Percentiles rank a stretch among this genome's conserved stretches.
Evolutionary conservation across 2,888 invertebrate species (phyloP).

Genomic region (Chouioia cunea): DNA sequence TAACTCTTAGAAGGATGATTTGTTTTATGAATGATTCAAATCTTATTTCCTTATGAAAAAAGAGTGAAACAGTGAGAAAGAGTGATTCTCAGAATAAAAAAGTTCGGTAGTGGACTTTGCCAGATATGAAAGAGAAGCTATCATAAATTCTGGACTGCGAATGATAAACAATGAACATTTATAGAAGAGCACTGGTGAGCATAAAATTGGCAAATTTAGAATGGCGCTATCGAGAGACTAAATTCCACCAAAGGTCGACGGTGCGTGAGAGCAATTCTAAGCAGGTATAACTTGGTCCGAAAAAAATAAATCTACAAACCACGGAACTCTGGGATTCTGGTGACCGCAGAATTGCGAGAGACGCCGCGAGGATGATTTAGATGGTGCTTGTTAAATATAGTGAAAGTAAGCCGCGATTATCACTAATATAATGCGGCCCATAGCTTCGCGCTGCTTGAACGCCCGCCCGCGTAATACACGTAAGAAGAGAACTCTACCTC

Average conservation of each 20-base stretch:
- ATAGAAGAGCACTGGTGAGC: not conserved
- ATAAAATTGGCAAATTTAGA: slow-evolving; percentile 3
- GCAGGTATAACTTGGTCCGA: not conserved
- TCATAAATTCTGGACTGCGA: slow-evolving; percentile 2
- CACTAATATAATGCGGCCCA: slow-evolving; percentile 19
- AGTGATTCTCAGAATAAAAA: too few species aligned
- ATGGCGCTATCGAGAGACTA: slow-evolving; percentile 7
- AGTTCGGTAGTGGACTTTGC: too few species aligned
- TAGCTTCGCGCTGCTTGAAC: slow-evolving; percentile 17
- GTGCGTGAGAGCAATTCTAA: slow-evolving; percentile 21
- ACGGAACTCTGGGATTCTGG: slow-evolving; percentile 7
- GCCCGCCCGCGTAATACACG: too few species aligned
- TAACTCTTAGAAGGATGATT: too few species aligned
- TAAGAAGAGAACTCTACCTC: not conserved
- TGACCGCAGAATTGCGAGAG: slow-evolving; percentile 6
- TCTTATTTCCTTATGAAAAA: too few species aligned
- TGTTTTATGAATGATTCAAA: too few species aligned
- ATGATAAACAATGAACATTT: slow-evolving; percentile 17
- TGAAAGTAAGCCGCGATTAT: slow-evolving; percentile 29
- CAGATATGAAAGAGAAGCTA: slow-evolving; percentile 1
- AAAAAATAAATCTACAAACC: slow-evolving; percentile 5
- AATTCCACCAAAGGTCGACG: slow-evolving; percentile 17
- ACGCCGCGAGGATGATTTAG: slow-evolving; percentile 33
- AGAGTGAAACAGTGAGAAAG: too few species aligned
- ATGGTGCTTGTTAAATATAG: slow-evolving; percentile 24